A percentile compares a stretch with the other conserved stretches of the same genome.
Evolutionary conservation across 2,113 vertebrate species (phyloP).

Genomic region (Macquaria ambigua): DNA sequence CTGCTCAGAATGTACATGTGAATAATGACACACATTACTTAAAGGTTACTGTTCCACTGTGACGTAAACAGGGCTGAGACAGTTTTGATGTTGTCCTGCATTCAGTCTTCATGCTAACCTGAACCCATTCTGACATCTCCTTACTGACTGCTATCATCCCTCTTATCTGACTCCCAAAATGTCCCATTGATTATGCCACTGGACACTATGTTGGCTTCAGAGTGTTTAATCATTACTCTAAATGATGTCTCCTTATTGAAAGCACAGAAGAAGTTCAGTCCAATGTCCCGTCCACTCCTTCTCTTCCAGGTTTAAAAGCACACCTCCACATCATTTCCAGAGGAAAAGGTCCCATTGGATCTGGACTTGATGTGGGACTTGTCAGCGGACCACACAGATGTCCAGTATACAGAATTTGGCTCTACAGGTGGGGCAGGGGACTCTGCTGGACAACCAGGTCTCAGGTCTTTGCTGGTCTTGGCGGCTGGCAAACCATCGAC

Average conservation of each 20-base stretch:
- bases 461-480: conserved; percentile 94
- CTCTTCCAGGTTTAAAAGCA: background rate
- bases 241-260: background rate
- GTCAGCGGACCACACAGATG: conserved; percentile 88
- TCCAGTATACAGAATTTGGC: conserved; percentile 95
- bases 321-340: background rate
- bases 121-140: background rate
- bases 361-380: too few relatives aligned
- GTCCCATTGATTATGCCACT: background rate
- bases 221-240: background rate
- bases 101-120: background rate
- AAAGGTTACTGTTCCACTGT: background rate
- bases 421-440: conserved; percentile 94
- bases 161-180: background rate
- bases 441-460: conserved; percentile 93
- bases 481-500: conserved; percentile 96
- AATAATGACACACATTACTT: too few relatives aligned
- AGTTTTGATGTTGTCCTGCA: background rate
- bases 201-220: background rate
- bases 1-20: background rate
- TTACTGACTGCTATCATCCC: background rate
- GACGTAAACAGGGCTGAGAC: too few relatives aligned
- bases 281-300: background rate
- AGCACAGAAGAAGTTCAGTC: background rate
- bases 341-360: background rate